These are phyloP conservation scores for Ophthalmolycus amberensis DNA, from an alignment of 2,113 vertebrate species.

Conservation along the genomic window DNA sequence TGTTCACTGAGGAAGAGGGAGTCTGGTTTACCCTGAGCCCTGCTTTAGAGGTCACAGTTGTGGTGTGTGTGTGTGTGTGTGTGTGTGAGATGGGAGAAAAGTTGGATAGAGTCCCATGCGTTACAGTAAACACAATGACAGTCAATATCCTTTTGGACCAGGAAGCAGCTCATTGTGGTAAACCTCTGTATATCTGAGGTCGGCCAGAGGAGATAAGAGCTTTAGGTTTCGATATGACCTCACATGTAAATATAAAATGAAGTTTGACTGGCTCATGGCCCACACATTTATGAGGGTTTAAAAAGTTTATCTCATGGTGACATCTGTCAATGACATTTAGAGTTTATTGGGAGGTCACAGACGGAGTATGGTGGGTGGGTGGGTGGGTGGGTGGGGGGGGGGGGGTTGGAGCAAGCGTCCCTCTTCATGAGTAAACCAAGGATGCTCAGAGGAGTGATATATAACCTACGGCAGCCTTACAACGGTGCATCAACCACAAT, in stretches of 20 bases:
- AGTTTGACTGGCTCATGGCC: constrained; percentile 27
- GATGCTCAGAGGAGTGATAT: background rate
- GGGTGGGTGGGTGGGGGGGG: too few relatives aligned
- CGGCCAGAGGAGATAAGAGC: background rate
- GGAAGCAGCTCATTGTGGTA: constrained; percentile 40
- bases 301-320: constrained; percentile 33
- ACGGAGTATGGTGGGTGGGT: background rate
- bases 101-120: constrained; percentile 49
- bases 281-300: constrained; percentile 25
- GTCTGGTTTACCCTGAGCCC: constrained; percentile 54
- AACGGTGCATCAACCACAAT: constrained; percentile 1
- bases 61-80: constrained; percentile 3
- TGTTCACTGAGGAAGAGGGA: constrained; percentile 24
- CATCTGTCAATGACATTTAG: constrained; percentile 14
- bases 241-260: constrained; percentile 10
- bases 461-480: background rate
- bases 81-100: constrained; percentile 8
- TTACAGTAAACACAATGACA: constrained; percentile 39
- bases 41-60: constrained; percentile 43
- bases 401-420: background rate
- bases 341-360: background rate
- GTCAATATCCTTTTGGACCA: constrained; percentile 44
- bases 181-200: background rate
- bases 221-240: background rate
- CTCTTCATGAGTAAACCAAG: constrained; percentile 16